These are phyloP conservation scores for Catharus fuscescens DNA, from an alignment of 2,113 vertebrate genomes.

Conservation along the genomic window DNA sequence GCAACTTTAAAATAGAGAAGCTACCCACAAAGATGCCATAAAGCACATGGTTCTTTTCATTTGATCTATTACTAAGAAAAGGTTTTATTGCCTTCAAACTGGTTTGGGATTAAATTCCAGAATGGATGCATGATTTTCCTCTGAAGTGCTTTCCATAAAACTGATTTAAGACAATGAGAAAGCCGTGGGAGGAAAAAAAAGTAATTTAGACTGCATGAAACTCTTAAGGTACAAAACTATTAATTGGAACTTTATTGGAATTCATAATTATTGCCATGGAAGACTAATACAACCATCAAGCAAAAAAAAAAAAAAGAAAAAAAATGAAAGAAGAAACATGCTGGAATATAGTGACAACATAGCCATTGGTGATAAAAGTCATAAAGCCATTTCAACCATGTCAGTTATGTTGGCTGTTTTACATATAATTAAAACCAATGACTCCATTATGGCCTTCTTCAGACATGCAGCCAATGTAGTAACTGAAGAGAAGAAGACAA, in stretches of 20 bases:
- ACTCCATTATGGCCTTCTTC: rapidly evolving
- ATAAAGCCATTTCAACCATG: not conserved
- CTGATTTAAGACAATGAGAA: not conserved
- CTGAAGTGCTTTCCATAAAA: not conserved
- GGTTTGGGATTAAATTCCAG: not conserved
- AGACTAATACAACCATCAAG: not conserved
- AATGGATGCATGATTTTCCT: not conserved
- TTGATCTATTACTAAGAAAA: not conserved
- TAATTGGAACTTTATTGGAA: not conserved
- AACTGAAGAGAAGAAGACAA: not conserved
- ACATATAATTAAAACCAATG: not conserved
- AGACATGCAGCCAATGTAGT: not conserved
- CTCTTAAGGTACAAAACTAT: not conserved
- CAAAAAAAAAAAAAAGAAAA: not conserved
- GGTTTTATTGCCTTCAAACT: not conserved
- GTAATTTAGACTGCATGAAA: not conserved
- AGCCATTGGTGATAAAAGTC: not conserved
- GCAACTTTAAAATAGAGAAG: not conserved
- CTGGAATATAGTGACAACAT: not conserved
- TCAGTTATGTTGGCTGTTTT: not conserved
- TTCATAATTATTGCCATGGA: not conserved
- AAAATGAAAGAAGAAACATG: not conserved
- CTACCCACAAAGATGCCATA: not conserved
- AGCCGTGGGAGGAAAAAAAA: not conserved
- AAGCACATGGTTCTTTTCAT: not conserved